Conservation (phyloP, 2,113 vertebrate species). For the Athene cunicularia region DNA sequence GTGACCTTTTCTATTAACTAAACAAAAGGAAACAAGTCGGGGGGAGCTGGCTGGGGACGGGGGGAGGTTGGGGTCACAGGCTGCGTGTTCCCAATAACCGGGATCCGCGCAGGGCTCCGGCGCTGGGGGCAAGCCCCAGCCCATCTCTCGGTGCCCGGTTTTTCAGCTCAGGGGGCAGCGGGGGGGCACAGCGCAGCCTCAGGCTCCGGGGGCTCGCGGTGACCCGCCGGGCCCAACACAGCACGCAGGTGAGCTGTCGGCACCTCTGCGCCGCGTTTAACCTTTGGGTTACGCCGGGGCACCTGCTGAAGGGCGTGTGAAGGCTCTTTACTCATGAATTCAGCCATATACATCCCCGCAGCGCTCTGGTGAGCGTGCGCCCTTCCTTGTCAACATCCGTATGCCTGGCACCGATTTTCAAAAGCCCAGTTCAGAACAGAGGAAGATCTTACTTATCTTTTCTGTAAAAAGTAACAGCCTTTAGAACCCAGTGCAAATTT, state of each 20-base stretch:
- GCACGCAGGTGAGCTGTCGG: background rate
- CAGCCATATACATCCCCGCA: background rate
- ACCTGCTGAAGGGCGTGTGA: background rate
- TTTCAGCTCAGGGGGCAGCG: no score
- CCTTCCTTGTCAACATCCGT: background rate
- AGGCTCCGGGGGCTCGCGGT: no score
- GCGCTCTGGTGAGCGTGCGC: background rate
- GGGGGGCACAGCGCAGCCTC: no score
- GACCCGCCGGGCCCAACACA: no score
- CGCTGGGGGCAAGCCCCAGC: background rate
- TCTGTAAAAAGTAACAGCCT: no score
- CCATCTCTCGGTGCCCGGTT: no score
- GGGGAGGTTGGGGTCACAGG: background rate
- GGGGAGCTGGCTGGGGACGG: background rate
- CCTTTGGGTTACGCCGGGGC: background rate
- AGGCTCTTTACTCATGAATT: background rate
- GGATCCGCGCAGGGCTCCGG: background rate
- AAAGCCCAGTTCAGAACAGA: background rate
- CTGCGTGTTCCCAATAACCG: background rate
- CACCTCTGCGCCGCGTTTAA: background rate
- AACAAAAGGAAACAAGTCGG: background rate
- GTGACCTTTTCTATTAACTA: slow-evolving; percentile 55
- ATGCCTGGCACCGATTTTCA: background rate
- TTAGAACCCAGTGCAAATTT: background rate
- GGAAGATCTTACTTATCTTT: background rate